Percentiles rank a stretch among this genome's conserved stretches.
These are phyloP conservation scores for Dasysyrphus albostriatus DNA, from an alignment of 2,888 invertebrate genomes.

Conservation along the genomic window DNA sequence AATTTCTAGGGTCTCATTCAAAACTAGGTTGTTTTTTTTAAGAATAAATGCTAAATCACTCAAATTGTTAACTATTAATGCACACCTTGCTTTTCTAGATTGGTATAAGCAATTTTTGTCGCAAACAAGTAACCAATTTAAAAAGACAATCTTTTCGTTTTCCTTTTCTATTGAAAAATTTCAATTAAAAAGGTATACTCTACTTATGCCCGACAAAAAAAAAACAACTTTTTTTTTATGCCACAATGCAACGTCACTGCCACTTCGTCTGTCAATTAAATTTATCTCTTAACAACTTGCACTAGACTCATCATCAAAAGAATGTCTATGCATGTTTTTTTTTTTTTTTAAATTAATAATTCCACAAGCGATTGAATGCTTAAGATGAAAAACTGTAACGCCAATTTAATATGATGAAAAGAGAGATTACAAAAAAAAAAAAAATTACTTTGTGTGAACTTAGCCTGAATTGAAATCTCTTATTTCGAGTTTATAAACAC, in stretches of 20 bases:
- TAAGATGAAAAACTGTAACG: neutral
- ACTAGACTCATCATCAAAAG: neutral
- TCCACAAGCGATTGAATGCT: neutral
- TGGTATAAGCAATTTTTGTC: neutral
- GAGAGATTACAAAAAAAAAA: neutral
- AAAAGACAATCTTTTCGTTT: neutral
- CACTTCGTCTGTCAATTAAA: slow-evolving; percentile 7
- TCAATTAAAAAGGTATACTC: neutral
- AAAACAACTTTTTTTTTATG: neutral
- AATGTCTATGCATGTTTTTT: neutral
- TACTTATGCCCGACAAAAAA: neutral
- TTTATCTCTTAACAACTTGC: neutral
- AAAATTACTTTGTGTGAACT: neutral
- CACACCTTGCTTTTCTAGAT: too few relatives aligned
- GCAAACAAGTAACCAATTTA: neutral
- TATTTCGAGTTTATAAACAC: neutral
- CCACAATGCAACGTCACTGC: neutral
- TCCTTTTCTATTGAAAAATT: slow-evolving; percentile 3
- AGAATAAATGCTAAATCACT: too few relatives aligned
- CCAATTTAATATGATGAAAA: slow-evolving; percentile 1
- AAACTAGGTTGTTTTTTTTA: too few relatives aligned
- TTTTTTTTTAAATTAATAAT: neutral
- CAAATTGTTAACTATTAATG: too few relatives aligned
- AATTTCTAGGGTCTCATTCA: too few relatives aligned
- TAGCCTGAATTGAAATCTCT: neutral